phyloP scores from a whole-genome alignment of 2,797 vertebrate genomes.

The Furcifer pardalis region DNA sequence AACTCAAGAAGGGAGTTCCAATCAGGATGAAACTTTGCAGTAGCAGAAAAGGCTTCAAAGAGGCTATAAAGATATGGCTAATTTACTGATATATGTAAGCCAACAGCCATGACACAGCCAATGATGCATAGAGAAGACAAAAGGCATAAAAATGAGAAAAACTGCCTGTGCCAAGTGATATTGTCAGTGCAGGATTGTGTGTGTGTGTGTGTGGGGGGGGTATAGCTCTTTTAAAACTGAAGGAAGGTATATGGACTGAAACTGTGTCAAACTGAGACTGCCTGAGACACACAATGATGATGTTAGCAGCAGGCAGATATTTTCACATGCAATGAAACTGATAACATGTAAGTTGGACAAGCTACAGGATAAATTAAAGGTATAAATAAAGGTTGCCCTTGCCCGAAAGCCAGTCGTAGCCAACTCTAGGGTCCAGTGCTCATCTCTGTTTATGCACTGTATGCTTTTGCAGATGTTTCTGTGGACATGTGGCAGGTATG shows the following conservation, averaged over 20 bases:
- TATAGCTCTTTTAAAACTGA: background rate
- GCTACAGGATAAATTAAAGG: too few species aligned
- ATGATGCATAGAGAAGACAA: background rate
- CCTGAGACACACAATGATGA: too few species aligned
- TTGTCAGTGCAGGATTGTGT: background rate
- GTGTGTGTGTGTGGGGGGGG: too few species aligned
- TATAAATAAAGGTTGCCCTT: too few species aligned
- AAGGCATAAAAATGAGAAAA: background rate
- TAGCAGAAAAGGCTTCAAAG: conserved; percentile 32
- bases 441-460: too few species aligned
- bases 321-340: too few species aligned
- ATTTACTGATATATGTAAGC: conserved; percentile 40
- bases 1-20: conserved; percentile 33
- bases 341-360: too few species aligned
- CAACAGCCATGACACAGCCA: background rate
- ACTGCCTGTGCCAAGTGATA: background rate
- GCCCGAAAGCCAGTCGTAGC: too few species aligned
- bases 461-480: too few species aligned
- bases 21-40: conserved; percentile 36
- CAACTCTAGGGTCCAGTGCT: too few species aligned
- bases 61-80: background rate
- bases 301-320: too few species aligned
- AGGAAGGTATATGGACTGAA: background rate
- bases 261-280: background rate
- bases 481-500: too few species aligned